Conservation (phyloP, 2,888 invertebrate genomes). For the Oasisia sp. region DNA sequence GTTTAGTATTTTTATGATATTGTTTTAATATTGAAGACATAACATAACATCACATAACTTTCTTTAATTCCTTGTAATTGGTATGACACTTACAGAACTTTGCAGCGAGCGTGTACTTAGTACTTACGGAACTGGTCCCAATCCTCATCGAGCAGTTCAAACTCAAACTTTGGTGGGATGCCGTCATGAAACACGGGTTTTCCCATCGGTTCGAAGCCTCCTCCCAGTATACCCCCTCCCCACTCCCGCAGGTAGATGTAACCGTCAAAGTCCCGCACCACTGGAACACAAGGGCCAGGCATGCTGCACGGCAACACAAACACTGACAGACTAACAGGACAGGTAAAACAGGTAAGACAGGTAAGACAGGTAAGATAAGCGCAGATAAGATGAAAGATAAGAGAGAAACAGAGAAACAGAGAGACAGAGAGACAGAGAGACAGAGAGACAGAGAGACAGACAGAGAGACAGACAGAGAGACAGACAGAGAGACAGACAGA, state of each 20-base stretch:
- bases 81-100: too few species aligned
- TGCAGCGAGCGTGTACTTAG: conserved; percentile 59
- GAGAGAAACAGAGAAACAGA: too few species aligned
- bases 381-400: not conserved
- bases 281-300: conserved; percentile 48
- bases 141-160: conserved; percentile 73
- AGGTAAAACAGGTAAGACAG: not conserved
- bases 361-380: not conserved
- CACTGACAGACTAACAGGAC: conserved; percentile 52
- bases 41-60: too few species aligned
- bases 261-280: conserved; percentile 76
- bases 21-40: too few species aligned
- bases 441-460: too few species aligned
- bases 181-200: conserved; percentile 88
- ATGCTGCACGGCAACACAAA: too few species aligned
- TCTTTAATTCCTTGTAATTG: too few species aligned
- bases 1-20: too few species aligned
- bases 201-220: conserved; percentile 90
- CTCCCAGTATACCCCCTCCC: conserved; percentile 85
- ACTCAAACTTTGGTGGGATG: conserved; percentile 67
- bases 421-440: too few species aligned
- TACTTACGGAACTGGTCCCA: conserved; percentile 93
- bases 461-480: too few species aligned
- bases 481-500: not conserved
- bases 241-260: conserved; percentile 74